Base-by-base conservation (phyloP, 2,797 vertebrate species). In the Cyclura pinguis region DNA sequence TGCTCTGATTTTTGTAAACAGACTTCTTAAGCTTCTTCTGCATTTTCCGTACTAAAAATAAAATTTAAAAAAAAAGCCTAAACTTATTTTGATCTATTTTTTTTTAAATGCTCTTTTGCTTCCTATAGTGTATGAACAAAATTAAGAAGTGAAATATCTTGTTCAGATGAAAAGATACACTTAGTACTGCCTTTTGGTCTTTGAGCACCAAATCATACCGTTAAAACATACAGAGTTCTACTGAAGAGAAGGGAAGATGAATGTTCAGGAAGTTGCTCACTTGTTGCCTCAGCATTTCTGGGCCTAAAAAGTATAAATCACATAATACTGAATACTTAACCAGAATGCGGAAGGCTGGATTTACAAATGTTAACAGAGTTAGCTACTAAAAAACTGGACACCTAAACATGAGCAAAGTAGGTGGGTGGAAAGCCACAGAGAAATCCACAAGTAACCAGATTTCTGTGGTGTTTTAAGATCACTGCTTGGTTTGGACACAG, bases 1-100 rank as follows among this genome's bases (percentile, higher is more conserved):
- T 52, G 69, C 86, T 91, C 88, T 88, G 69, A 91, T 13, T 84
- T 89, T 84, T 67, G 9, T 76, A 59, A 38, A 52, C n/a, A 55
- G 12, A 8, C 22, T n/a, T 24, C 69, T 86, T 76, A 57, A 86
- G 50, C 20, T 20, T 24, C n/a, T 88, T 35, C 13, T 86, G 27
- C n/a, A 86, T 86, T 86, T 38, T 55, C 6, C 12, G 2, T 64
- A 7, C 47, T 59, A 55, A 67, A 24, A 67, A 69, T n/a, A 29
- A 27, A 42, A 67, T 16, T 2, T 38, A 47, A 84, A 16, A 13
- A 47, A 69, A 80, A 35, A 47, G 42, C 80, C 32, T 81, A n/a
- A 57, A 57, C 57, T 83, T 24, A 1, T 59, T 64, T 38, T 10
- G 67, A 69, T 69, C 67, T 69, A 69, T 20, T 62, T 8, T 8